Evolutionary conservation across 2,888 invertebrate species (phyloP).

Genomic region (Nesidiocoris tenuis): DNA sequence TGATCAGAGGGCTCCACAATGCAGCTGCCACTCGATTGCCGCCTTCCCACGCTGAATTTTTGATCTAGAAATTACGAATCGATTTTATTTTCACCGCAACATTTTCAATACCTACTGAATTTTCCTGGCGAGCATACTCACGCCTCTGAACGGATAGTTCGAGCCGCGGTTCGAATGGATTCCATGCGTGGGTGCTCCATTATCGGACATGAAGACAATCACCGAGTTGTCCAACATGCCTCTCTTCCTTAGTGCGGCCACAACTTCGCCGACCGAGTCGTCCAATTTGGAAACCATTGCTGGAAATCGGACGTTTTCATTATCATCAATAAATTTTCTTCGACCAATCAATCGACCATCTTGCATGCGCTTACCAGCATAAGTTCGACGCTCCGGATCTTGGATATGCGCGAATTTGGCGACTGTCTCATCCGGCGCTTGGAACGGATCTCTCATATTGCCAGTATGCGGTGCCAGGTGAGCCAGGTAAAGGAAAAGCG

Average conservation of each 20-base stretch:
- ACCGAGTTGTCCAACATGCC: slow-evolving; percentile 77
- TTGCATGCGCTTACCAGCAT: slow-evolving; percentile 74
- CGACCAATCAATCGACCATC: too few relatives aligned
- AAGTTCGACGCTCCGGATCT: slow-evolving; percentile 65
- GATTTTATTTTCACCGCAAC: too few relatives aligned
- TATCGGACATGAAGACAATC: slow-evolving; percentile 83
- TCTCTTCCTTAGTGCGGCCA: slow-evolving; percentile 65
- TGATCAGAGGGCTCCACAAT: slow-evolving; percentile 69
- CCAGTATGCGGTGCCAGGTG: slow-evolving; percentile 71
- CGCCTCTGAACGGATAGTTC: slow-evolving; percentile 78
- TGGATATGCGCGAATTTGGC: slow-evolving; percentile 67
- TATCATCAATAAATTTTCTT: not conserved
- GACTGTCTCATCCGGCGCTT: slow-evolving; percentile 71
- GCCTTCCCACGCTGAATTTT: slow-evolving; percentile 83
- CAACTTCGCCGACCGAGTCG: slow-evolving; percentile 76
- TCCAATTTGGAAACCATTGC: slow-evolving; percentile 85
- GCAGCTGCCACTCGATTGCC: slow-evolving; percentile 75
- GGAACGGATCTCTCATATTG: slow-evolving; percentile 63
- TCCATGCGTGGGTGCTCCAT: slow-evolving; percentile 78
- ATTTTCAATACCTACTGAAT: too few relatives aligned
- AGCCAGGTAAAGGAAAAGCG: slow-evolving; percentile 69
- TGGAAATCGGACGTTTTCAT: slow-evolving; percentile 53
- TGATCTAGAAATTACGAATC: slow-evolving; percentile 59
- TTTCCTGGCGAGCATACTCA: too few relatives aligned
- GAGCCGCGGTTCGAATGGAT: slow-evolving; percentile 70